These are phyloP conservation scores for Apamea monoglypha DNA, from an alignment of 2,888 invertebrate species.

Conservation along the genomic window DNA sequence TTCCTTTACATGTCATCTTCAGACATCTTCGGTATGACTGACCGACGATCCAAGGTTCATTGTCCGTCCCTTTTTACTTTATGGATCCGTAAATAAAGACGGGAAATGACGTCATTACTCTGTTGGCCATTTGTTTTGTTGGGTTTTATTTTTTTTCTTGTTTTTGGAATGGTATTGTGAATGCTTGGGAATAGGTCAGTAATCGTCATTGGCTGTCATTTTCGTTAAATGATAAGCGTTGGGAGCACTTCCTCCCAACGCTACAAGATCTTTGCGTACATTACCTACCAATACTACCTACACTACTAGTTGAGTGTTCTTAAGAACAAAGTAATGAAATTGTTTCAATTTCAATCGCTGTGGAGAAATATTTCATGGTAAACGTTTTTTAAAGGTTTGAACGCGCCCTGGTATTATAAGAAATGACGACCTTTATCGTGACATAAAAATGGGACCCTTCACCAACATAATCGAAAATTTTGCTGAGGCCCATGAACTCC, in stretches of 20 bases:
- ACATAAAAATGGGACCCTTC: no score
- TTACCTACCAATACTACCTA: no score
- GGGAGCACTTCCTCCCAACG: no score
- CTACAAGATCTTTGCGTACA: no score
- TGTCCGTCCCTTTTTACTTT: slow-evolving; percentile 55
- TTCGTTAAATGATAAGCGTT: slow-evolving; percentile 6
- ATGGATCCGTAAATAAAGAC: slow-evolving; percentile 51
- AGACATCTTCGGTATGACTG: slow-evolving; percentile 58
- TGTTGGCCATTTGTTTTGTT: slow-evolving; percentile 51
- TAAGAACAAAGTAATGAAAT: neutral
- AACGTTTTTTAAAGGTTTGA: neutral
- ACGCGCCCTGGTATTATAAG: no score
- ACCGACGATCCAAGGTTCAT: slow-evolving; percentile 52
- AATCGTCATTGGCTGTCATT: slow-evolving; percentile 9
- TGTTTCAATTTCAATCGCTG: neutral
- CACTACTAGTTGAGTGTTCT: neutral
- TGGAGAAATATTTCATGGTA: neutral
- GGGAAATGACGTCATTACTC: slow-evolving; percentile 50
- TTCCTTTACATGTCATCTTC: slow-evolving; percentile 61
- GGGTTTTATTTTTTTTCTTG: slow-evolving; percentile 27
- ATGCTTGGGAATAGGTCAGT: neutral
- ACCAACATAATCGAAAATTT: no score
- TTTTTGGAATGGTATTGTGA: slow-evolving; percentile 28
- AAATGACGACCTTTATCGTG: no score
- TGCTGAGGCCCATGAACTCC: no score